Conservation (phyloP, 35 echinoderm and acorn worm genomes). For the Acanthaster planci region DNA sequence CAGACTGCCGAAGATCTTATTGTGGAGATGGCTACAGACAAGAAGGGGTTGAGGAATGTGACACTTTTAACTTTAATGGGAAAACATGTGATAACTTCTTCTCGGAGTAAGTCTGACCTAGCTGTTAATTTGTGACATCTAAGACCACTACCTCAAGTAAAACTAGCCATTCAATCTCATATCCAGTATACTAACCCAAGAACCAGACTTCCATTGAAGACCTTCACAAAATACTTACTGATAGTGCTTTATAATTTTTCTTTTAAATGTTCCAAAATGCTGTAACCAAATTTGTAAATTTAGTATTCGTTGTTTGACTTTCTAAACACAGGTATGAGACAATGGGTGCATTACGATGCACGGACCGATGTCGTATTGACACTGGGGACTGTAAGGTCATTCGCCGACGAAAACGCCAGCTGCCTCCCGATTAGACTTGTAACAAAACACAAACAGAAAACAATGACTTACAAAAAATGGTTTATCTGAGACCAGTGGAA, state of each 20-base stretch:
- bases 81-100: slow-evolving; percentile 74
- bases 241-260: no score
- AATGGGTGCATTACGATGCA: slow-evolving; percentile 66
- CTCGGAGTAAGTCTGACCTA: slow-evolving; percentile 61
- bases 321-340: slow-evolving; percentile 57
- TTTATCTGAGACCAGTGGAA: no score
- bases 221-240: no score
- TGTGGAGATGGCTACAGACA: slow-evolving; percentile 93
- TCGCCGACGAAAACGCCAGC: slow-evolving; percentile 43
- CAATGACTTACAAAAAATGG: no score
- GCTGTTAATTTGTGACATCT: background rate
- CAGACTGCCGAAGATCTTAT: slow-evolving; percentile 82
- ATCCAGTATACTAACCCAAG: no score
- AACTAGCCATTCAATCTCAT: no score
- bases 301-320: background rate
- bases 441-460: no score
- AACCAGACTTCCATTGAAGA: no score
- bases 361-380: slow-evolving; percentile 73
- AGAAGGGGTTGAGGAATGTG: slow-evolving; percentile 87
- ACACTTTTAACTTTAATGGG: slow-evolving; percentile 73
- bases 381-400: slow-evolving; percentile 65
- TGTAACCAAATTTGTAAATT: no score
- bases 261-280: no score
- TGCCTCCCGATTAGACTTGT: slow-evolving; percentile 4
- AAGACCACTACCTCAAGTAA: no score